Percentiles rank a stretch among this genome's conserved stretches.
Conservation (phyloP, 1,140 invertebrate genomes). For the Cotesia chilonis region DNA sequence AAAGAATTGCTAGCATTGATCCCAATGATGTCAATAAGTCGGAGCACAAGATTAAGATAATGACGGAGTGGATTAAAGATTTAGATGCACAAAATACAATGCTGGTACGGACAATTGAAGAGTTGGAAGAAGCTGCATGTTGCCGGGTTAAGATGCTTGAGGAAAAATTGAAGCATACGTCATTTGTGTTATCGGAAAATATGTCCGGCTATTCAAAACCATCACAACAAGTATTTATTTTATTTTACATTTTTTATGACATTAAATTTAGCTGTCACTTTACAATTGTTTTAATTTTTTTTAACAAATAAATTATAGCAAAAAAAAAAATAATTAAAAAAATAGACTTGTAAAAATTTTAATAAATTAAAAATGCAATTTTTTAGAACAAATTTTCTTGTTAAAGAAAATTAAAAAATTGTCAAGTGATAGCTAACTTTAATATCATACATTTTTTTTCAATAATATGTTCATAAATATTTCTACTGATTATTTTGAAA, state of each 20-base stretch:
- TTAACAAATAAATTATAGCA: constrained; percentile 3
- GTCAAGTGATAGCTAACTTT: neutral
- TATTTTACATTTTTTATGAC: constrained; percentile 1
- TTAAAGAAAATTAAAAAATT: too few species aligned
- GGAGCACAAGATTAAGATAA: constrained; percentile 63
- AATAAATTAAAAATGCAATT: too few species aligned
- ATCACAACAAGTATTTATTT: constrained; percentile 47
- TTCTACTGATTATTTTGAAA: constrained; percentile 7
- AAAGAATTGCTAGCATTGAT: constrained; percentile 49
- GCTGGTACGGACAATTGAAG: constrained; percentile 67
- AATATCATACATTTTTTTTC: neutral
- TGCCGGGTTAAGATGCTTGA: constrained; percentile 66
- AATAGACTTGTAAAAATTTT: too few species aligned
- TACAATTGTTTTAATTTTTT: constrained; percentile 15
- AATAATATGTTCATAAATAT: neutral
- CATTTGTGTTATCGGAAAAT: constrained; percentile 52
- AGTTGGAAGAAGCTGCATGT: constrained; percentile 67
- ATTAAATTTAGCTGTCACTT: neutral
- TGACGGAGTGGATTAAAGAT: constrained; percentile 68
- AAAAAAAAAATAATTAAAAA: too few species aligned
- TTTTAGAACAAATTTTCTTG: too few species aligned
- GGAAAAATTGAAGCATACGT: constrained; percentile 63
- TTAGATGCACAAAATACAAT: constrained; percentile 68
- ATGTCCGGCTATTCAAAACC: constrained; percentile 49
- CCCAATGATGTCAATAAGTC: constrained; percentile 24